Evolutionary conservation across 1,140 invertebrate species (phyloP), one percentile per base, ranked within the genome.

Genomic region (Drosophila pachea): DNA sequence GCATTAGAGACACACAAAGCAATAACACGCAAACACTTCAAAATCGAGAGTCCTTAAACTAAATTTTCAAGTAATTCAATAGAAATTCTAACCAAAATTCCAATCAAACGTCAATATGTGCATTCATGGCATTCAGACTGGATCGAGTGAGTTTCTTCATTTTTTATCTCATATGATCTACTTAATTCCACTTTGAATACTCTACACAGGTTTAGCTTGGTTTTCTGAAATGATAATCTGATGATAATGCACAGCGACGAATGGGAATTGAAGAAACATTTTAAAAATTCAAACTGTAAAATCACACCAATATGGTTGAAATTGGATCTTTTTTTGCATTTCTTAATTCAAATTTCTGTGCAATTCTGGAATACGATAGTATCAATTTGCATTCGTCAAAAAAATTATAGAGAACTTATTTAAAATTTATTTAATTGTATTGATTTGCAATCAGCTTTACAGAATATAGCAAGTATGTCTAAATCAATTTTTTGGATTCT

Each of bases 261-360:
- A 66, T 78, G 47, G 67, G 60, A 72, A 70, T 78, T 78, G 31
- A 38, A 70, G 29, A 79, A 55, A 35, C 52, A 45, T 49, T 70
- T 49, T 14, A 48, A 38, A 38, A 64, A 56, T 58, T 72, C 11
- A 42, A n/a, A 69, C 56, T 52, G 66, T 72, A 68, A 74, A 72
- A 83, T 84, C 75, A 75, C 74, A 84, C 78, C 79, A 53, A 84
- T 84, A 84, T 83, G 55, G 49, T 84, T 65, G 59, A 84, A 83
- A 83, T 84, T 83, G 36, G 36, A 75, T 79, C 84, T 84, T 73
- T 79, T 75, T 84, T 83, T 75, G 59, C 71, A 68, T 50, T 72
- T 72, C 47, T 73, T 42, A 33, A 59, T 81, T 62, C 48, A 16
- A 11, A 67, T 40, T 6, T 43, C 40, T 35, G 36, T 22, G 35